Conservation (phyloP, 2,888 invertebrate genomes). For the Pyrochroa serraticornis region DNA sequence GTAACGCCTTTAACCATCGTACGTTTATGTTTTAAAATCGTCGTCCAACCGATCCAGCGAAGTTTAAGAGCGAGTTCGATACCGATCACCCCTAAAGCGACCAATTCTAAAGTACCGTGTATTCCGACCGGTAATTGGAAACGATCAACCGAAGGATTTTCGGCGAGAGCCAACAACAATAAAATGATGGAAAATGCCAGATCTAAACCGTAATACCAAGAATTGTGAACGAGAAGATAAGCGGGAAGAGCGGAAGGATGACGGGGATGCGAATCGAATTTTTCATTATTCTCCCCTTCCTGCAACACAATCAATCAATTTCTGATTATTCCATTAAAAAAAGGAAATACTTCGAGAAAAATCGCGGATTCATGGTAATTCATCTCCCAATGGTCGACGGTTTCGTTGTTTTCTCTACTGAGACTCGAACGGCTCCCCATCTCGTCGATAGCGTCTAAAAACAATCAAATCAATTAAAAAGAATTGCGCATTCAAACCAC, state of each 20-base stretch:
- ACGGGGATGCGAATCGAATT: conserved; percentile 86
- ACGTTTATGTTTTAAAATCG: conserved; percentile 82
- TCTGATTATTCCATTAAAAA: neutral
- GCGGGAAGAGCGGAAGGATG: conserved; percentile 83
- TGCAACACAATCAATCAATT: conserved; percentile 53
- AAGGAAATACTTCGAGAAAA: conserved; percentile 72
- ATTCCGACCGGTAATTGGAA: conserved; percentile 79
- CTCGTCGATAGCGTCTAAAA: conserved; percentile 61
- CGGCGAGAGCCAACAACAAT: conserved; percentile 77
- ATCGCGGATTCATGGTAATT: conserved; percentile 91
- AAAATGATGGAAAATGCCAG: conserved; percentile 76
- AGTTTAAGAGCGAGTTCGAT: conserved; percentile 80
- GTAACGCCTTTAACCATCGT: conserved; percentile 84
- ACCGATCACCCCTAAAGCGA: conserved; percentile 77
- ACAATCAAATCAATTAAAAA: conserved; percentile 1
- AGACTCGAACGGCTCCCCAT: conserved; percentile 70
- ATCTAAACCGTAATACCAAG: conserved; percentile 85
- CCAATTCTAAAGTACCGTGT: conserved; percentile 80
- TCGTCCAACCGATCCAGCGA: conserved; percentile 84
- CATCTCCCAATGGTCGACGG: conserved; percentile 81
- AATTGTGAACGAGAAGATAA: conserved; percentile 85
- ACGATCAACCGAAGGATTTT: conserved; percentile 78
- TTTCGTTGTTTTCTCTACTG: conserved; percentile 60
- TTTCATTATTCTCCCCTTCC: conserved; percentile 91
- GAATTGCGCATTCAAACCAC: neutral